Conservation (phyloP, 2,797 vertebrate species). For the Cryptoprocta ferox region DNA sequence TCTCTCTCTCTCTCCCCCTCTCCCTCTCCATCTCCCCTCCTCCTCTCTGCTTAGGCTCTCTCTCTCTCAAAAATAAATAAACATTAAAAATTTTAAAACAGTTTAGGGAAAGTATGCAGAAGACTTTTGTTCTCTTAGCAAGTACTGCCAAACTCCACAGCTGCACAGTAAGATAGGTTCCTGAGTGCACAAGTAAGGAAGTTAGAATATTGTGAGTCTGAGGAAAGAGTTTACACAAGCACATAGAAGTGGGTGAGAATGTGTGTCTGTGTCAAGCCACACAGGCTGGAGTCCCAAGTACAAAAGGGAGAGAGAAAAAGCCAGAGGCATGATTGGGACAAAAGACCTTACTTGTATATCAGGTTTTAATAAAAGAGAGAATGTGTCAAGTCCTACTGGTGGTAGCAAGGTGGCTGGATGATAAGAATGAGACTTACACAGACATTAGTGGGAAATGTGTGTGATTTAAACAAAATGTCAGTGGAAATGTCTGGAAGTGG, state of each 20-base stretch:
- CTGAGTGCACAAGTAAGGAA: background rate
- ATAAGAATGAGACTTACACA: background rate
- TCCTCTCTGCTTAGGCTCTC: too few species aligned
- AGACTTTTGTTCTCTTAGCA: background rate
- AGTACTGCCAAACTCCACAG: background rate
- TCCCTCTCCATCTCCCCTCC: too few species aligned
- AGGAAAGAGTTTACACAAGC: background rate
- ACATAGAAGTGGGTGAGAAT: background rate
- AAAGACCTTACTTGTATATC: background rate
- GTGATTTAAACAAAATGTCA: background rate
- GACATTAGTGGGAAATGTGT: background rate
- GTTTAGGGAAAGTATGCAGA: background rate
- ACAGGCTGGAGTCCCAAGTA: background rate
- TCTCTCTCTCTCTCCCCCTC: too few species aligned
- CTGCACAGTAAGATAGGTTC: background rate
- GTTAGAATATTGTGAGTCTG: background rate
- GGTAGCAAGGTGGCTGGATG: background rate
- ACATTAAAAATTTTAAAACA: background rate
- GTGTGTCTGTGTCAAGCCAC: background rate
- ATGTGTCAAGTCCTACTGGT: background rate
- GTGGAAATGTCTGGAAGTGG: background rate
- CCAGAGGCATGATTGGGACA: background rate
- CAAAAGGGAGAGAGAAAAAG: background rate
- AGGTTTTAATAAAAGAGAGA: background rate
- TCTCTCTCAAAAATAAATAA: too few species aligned